A percentile compares a stretch with the other conserved stretches of the same genome.
These are phyloP conservation scores for Procambarus clarkii DNA, from an alignment of 1,140 invertebrate genomes.

Conservation along the genomic window DNA sequence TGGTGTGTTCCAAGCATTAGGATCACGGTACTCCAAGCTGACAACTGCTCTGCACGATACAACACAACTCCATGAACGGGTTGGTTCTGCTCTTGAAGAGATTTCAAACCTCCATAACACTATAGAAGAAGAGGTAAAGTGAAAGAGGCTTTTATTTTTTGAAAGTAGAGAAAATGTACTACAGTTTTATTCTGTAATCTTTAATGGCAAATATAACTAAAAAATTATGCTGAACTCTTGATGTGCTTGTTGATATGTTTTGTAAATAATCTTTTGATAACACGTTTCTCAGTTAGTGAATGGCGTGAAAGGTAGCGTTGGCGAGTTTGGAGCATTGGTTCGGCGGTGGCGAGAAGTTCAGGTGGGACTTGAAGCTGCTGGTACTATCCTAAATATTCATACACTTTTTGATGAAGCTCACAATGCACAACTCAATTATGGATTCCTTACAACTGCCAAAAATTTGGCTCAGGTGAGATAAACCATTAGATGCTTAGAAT, in stretches of 20 bases:
- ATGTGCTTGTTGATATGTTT: neutral
- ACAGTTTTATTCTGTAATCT: neutral
- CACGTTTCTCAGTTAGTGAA: conserved; percentile 20
- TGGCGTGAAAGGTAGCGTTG: conserved; percentile 57
- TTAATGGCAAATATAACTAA: no score
- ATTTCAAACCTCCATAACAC: conserved; percentile 35
- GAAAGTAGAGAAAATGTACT: neutral
- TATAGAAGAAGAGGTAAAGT: conserved; percentile 42
- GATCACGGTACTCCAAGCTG: conserved; percentile 49
- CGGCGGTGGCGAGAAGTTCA: conserved; percentile 49
- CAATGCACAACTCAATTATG: conserved; percentile 28
- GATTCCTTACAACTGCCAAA: conserved; percentile 30
- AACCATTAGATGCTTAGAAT: neutral
- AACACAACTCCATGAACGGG: conserved; percentile 37
- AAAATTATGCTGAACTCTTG: neutral
- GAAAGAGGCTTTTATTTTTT: neutral
- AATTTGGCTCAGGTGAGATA: conserved; percentile 49
- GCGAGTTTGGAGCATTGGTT: conserved; percentile 57
- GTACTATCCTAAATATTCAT: conserved; percentile 42
- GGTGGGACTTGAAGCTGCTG: conserved; percentile 43
- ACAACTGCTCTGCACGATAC: conserved; percentile 41
- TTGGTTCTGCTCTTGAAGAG: conserved; percentile 12
- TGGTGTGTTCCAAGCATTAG: conserved; percentile 44
- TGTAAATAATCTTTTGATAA: neutral
- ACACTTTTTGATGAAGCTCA: conserved; percentile 44